phyloP scores from a whole-genome alignment of 2,888 invertebrate genomes.

The Yponomeuta evonymella region DNA sequence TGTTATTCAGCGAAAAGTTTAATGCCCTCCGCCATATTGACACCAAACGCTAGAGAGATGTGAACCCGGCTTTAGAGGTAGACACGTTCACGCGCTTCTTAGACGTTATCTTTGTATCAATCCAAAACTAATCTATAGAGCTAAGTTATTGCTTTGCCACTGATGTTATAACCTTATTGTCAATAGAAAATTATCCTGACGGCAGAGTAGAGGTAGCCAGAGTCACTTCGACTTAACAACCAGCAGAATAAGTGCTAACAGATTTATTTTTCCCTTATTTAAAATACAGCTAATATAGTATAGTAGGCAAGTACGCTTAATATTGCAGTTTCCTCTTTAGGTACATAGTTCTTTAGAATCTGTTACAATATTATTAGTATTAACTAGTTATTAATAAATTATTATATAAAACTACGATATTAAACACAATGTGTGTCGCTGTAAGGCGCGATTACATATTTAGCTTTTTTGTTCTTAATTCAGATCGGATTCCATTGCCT shows the following conservation, averaged over 20 bases:
- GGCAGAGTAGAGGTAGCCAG: background rate
- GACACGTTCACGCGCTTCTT: background rate
- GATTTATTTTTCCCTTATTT: too few relatives aligned
- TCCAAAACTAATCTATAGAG: background rate
- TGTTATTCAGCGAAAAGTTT: too few relatives aligned
- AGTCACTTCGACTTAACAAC: too few relatives aligned
- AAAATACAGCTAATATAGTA: too few relatives aligned
- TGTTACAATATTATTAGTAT: background rate
- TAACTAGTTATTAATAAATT: background rate
- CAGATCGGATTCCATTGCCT: background rate
- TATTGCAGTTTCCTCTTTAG: background rate
- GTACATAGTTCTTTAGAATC: constrained; percentile 1
- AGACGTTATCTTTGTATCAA: background rate
- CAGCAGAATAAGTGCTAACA: too few relatives aligned
- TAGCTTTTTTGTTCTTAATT: background rate
- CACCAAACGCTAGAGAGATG: too few relatives aligned
- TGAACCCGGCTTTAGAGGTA: background rate
- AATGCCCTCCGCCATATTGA: too few relatives aligned
- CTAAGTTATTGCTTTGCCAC: background rate
- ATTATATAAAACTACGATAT: background rate
- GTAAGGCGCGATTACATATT: background rate
- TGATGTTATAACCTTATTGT: background rate
- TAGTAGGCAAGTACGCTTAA: background rate
- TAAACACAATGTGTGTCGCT: background rate
- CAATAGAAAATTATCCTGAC: background rate